Percentiles rank a stretch among this genome's conserved stretches.
phyloP scores from a whole-genome alignment of 2,113 vertebrate species.

The Oncorhynchus mykiss region DNA sequence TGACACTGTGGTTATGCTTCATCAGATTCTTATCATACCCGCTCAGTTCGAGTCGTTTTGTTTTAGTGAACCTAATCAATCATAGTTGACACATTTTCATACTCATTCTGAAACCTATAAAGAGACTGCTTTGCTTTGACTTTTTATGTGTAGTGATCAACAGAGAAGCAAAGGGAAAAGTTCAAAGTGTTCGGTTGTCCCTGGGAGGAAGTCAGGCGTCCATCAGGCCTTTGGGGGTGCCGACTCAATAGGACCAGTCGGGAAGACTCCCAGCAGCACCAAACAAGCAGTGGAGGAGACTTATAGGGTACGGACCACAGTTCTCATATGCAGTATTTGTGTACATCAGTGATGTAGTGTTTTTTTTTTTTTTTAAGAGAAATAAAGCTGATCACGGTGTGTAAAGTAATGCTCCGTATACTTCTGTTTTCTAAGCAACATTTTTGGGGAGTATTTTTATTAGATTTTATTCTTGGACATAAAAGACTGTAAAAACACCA shows the following conservation, averaged over 20 bases:
- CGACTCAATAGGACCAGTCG: slow-evolving; percentile 23
- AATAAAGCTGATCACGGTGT: too few relatives aligned
- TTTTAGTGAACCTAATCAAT: neutral
- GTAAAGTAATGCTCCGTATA: too few relatives aligned
- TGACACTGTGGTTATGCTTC: neutral
- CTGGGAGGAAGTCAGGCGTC: slow-evolving; percentile 35
- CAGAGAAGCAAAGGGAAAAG: slow-evolving; percentile 55
- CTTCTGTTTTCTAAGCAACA: neutral
- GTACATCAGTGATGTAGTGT: neutral
- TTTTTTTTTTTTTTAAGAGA: too few relatives aligned
- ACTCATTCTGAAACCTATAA: neutral
- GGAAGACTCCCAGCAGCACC: slow-evolving; percentile 44
- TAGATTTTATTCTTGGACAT: neutral
- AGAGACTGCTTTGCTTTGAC: slow-evolving; percentile 38
- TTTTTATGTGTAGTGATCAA: slow-evolving; percentile 56
- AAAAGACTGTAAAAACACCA: too few relatives aligned
- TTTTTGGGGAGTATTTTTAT: neutral
- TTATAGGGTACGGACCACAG: slow-evolving; percentile 65
- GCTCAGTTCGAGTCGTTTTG: neutral
- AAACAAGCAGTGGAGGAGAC: slow-evolving; percentile 59
- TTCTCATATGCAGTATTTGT: neutral
- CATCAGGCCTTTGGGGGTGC: neutral
- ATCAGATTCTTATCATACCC: neutral
- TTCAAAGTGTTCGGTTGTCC: slow-evolving; percentile 46
- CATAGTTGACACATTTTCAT: neutral